Conservation (phyloP, 2,113 vertebrate species). For the Noturus placidus region DNA sequence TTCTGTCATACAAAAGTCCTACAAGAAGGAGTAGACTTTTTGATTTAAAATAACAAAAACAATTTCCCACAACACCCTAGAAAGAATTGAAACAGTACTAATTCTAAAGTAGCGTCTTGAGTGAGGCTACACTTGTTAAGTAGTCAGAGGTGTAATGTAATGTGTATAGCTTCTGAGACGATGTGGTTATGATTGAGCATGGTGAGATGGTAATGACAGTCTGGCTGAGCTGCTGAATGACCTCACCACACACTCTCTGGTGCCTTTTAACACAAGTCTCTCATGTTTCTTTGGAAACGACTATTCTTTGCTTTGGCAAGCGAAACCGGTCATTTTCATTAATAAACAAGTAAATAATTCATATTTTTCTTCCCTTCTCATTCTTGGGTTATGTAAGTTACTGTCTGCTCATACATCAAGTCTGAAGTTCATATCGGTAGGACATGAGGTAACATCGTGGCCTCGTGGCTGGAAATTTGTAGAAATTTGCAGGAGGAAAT, state of each 20-base stretch:
- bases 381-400: neutral
- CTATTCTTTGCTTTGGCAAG: slow-evolving; percentile 18
- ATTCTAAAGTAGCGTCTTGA: neutral
- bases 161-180: slow-evolving; percentile 9
- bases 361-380: neutral
- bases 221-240: slow-evolving; percentile 48
- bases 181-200: slow-evolving; percentile 40
- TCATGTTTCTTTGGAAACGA: slow-evolving; percentile 20
- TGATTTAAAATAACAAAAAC: too few relatives aligned
- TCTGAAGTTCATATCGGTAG: neutral
- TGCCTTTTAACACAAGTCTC: slow-evolving; percentile 30
- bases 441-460: slow-evolving; percentile 3
- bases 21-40: neutral
- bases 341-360: slow-evolving; percentile 31
- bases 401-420: slow-evolving; percentile 2
- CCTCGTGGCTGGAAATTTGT: neutral
- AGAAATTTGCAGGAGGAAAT: slow-evolving; percentile 6
- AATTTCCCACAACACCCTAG: neutral
- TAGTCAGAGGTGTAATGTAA: neutral
- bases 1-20: neutral
- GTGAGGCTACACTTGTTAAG: neutral
- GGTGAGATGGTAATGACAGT: slow-evolving; percentile 48
- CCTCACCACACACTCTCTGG: slow-evolving; percentile 42
- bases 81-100: neutral
- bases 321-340: neutral